These are phyloP conservation scores for Strongylocentrotus purpuratus DNA, from an alignment of 35 echinoderm and acorn worm genomes.

Conservation along the genomic window DNA sequence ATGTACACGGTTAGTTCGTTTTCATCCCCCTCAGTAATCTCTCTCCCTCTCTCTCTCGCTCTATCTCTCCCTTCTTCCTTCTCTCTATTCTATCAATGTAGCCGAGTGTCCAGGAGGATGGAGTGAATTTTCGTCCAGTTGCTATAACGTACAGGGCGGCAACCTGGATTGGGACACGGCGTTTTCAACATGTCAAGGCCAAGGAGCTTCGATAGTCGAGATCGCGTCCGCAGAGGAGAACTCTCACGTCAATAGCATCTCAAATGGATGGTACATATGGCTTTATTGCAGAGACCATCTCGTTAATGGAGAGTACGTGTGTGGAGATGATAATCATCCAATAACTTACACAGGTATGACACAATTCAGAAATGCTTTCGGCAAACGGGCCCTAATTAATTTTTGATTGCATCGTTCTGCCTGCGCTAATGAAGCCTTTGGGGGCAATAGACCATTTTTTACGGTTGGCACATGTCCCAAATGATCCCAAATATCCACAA, in stretches of 20 bases:
- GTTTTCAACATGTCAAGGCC: neutral
- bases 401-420: neutral
- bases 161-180: neutral
- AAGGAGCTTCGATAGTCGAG: slow-evolving; percentile 9
- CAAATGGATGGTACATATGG: neutral
- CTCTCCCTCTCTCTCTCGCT: neutral
- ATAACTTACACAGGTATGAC: neutral
- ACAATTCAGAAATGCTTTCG: neutral
- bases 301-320: neutral
- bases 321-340: neutral
- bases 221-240: neutral
- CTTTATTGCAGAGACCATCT: slow-evolving; percentile 7
- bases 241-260: neutral
- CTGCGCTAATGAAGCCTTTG: neutral
- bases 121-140: neutral
- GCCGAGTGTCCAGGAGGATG: neutral
- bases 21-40: neutral
- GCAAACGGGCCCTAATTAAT: neutral
- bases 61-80: neutral
- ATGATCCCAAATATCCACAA: too few species aligned
- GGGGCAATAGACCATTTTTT: too few species aligned
- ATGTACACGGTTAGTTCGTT: neutral
- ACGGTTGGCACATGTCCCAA: too few species aligned
- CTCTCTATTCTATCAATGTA: neutral
- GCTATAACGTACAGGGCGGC: neutral